Evolutionary conservation across 2,888 invertebrate species (phyloP), one percentile per base, ranked within the genome.

Genomic region (Oligia latruncula): DNA sequence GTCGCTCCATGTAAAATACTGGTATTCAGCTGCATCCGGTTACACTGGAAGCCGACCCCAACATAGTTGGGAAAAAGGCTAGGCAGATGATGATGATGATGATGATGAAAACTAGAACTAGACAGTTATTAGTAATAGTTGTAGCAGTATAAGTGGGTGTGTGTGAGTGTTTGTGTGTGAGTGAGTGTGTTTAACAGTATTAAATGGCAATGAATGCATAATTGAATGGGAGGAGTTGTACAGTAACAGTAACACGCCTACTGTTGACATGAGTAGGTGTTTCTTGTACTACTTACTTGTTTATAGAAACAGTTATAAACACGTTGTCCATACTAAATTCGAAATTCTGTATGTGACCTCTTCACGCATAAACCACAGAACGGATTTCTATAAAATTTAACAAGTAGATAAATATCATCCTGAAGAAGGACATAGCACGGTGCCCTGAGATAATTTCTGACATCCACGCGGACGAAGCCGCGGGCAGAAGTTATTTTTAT

Each of bases 161-260:
- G 46, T 46, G 46, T 8, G 43, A 3, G 40, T 40, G 43, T 3
- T 3, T 46, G 46, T 46, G 46, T 46, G 1, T 46, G 46, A 49
- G 46, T 49, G 13, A 49, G 49, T 13, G 49, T 49, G 13, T 49
- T 3, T 46, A 46, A 11, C 55, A 55, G 20, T 23, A 58, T 58
- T 58, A 58, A 58, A 58, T 58, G 58, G 58, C 3, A 23, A 76
- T 70, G 65, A 83, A 81, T 78, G 71, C 64, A 49, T 71, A 29
- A 87, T 83, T 81, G 71, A 88, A 83, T 84, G 88, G 87, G 89
- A 79, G 85, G 87, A 84, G 87, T 35, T 71, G 62, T 55, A 71
- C 72, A 73, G 58, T 74, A 75, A 73, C 81, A 86, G 17, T n/a
- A 35, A 64, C 64, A 55, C 89, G 84, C 88, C 85, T 66, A 60